phyloP scores from a whole-genome alignment of 2,888 invertebrate genomes.

The Lutraria lutraria region DNA sequence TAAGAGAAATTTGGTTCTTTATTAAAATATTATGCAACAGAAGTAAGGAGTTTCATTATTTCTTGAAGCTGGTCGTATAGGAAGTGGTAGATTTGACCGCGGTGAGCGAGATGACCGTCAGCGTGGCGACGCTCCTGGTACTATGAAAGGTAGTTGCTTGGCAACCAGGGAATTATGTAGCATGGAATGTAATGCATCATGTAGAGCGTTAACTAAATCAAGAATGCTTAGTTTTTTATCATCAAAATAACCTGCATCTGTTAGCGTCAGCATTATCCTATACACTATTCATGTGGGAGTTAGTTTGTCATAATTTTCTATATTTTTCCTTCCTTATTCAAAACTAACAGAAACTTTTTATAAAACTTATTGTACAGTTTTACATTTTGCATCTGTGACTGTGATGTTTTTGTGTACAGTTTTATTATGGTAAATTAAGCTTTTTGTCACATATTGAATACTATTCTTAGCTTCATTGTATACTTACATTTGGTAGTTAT shows the following conservation, averaged over 20 bases:
- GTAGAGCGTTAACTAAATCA: conserved; percentile 30
- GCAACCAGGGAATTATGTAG: conserved; percentile 49
- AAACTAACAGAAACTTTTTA: background rate
- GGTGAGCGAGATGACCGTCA: conserved; percentile 82
- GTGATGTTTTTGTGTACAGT: too few species aligned
- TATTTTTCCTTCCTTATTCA: background rate
- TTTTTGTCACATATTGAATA: too few species aligned
- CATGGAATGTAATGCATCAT: conserved; percentile 24
- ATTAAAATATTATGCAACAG: background rate
- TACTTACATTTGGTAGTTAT: too few species aligned
- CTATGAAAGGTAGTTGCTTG: conserved; percentile 75
- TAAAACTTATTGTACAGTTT: background rate
- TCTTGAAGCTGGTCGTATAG: conserved; percentile 84
- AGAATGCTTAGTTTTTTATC: conserved; percentile 34
- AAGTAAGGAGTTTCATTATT: conserved; percentile 37
- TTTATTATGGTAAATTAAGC: too few species aligned
- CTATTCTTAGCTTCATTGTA: too few species aligned
- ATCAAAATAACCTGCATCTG: background rate
- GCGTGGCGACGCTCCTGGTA: conserved; percentile 74
- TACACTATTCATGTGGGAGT: background rate
- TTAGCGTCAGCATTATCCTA: background rate
- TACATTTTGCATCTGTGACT: background rate
- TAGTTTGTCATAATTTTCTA: background rate
- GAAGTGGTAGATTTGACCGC: conserved; percentile 86
- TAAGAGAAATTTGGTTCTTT: background rate